A percentile compares a stretch with the other conserved stretches of the same genome.
phyloP scores from a whole-genome alignment of 1,140 invertebrate genomes.

The Berghia stephanieae region DNA sequence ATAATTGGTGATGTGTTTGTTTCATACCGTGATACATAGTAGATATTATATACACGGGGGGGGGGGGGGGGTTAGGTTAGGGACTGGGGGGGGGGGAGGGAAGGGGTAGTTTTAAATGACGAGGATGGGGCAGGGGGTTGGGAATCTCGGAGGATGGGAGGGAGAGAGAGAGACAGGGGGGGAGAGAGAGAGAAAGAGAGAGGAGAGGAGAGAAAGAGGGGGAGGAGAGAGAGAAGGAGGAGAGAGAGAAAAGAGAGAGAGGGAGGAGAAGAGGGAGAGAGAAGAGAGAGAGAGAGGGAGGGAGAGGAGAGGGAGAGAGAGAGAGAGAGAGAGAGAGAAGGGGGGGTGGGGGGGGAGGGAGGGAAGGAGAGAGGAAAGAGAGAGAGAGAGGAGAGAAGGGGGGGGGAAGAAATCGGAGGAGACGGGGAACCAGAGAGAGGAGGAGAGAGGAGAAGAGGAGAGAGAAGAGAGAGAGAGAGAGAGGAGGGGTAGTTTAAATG shows the following conservation, averaged over 20 bases:
- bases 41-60: neutral
- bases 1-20: neutral
- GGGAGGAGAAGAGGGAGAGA: neutral
- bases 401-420: neutral
- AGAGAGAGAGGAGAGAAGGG: neutral
- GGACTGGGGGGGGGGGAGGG: neutral
- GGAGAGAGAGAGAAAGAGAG: constrained; percentile 19
- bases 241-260: neutral
- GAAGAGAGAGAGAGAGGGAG: constrained; percentile 11
- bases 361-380: neutral
- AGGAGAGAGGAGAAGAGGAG: neutral
- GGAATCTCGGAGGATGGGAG: neutral
- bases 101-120: neutral
- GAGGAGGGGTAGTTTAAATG: too few relatives aligned
- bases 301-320: neutral
- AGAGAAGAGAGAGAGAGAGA: constrained; percentile 11
- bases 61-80: neutral
- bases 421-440: constrained; percentile 1
- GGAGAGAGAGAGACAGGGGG: constrained; percentile 7
- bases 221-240: neutral
- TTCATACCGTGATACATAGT: neutral
- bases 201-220: constrained; percentile 7
- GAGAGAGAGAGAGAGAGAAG: neutral
- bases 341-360: neutral
- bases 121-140: neutral